Base-by-base conservation (phyloP, 2,888 invertebrate genomes). In the Lasioglossum marginatum region DNA sequence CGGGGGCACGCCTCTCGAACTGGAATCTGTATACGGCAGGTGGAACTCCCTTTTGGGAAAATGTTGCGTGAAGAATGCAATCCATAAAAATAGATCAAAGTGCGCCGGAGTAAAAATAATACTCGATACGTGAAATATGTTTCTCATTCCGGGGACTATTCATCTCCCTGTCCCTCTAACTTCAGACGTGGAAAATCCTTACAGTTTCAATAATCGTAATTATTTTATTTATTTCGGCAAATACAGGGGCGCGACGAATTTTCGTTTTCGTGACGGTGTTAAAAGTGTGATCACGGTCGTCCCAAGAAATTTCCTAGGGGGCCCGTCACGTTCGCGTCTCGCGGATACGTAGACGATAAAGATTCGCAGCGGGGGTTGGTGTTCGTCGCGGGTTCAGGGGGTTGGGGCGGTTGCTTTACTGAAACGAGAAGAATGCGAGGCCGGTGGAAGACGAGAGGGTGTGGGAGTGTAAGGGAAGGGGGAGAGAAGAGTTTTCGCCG, bases 401-500 rank as follows among this genome's bases (percentile, higher is more conserved):
- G 74, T 43, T 43, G 75, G 57, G 81, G 76, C 31, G 82, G 85
- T 83, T 84, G 88, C 85, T 86, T 89, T 83, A 85, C 86, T 88
- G 88, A 84, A 89, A 83, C 84, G 89, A 85, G 90, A 90, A 90
- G 90, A 89, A 90, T 88, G 90, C 74, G 85, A 89, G 85, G 85
- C 79, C 57, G 86, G 75, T 45, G 80, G 72, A 72, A 72, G 72
- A 72, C 31, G 52, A n/a, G 72, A 48, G 14, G 71, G 72, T 43
- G 27, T 66, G 31, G 79, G 52, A 23, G 23, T 52, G 52, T 23
- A 23, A 23, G 10, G 23, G 52, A 5, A 10, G 43, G 19, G 66
- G 74, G 79, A 81, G 82, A 89, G 90, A 90, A 89, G 91, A 92
- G 91, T 90, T 91, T 91, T 91, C 91, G 88, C 87, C 91, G 92